Percentiles rank a stretch among this genome's conserved stretches.
phyloP scores from a whole-genome alignment of 2,888 invertebrate species.

The Miltochrista miniata region DNA sequence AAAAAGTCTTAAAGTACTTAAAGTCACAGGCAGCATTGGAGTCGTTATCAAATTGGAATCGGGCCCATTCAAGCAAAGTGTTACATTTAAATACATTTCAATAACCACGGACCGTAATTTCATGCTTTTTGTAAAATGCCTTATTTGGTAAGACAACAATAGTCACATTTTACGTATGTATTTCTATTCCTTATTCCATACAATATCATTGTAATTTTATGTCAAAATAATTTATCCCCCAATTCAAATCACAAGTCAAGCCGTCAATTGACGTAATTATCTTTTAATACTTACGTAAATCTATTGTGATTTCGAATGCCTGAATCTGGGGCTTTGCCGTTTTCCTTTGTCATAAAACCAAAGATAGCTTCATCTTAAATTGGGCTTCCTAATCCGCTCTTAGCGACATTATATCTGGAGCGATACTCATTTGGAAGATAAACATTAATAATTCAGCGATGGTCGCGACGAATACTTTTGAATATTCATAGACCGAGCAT shows the following conservation, averaged over 20 bases:
- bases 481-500: constrained; percentile 48
- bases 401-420: constrained; percentile 32
- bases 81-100: constrained; percentile 13
- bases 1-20: no score
- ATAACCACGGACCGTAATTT: background rate
- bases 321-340: constrained; percentile 25
- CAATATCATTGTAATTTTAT: no score
- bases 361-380: constrained; percentile 21
- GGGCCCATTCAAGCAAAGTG: background rate
- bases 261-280: constrained; percentile 26
- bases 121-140: no score
- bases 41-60: constrained; percentile 3
- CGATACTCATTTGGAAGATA: constrained; percentile 35
- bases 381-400: constrained; percentile 30
- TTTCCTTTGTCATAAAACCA: constrained; percentile 30
- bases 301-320: constrained; percentile 22
- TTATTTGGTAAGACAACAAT: background rate
- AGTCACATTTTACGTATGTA: no score
- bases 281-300: constrained; percentile 16
- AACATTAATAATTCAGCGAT: constrained; percentile 58
- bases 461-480: constrained; percentile 37
- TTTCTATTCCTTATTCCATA: no score
- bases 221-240: background rate
- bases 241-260: constrained; percentile 10
- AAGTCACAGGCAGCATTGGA: background rate